phyloP scores from a whole-genome alignment of 2,888 invertebrate genomes.

The Agriopis marginaria region DNA sequence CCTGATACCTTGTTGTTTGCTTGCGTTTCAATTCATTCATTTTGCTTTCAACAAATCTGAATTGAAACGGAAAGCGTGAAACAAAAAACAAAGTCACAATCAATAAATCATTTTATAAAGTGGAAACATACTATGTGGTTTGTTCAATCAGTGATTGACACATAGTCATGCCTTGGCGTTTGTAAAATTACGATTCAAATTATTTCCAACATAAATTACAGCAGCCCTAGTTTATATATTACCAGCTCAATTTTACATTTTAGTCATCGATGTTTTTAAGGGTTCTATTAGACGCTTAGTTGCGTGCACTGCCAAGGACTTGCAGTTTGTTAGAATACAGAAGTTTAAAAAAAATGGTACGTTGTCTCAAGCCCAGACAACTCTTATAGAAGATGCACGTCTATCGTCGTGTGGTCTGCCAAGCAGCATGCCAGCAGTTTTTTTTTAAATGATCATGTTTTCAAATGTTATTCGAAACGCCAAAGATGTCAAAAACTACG shows the following conservation, averaged over 20 bases:
- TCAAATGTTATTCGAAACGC: too few relatives aligned
- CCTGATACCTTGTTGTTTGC: background rate
- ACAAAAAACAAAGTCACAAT: conserved; percentile 18
- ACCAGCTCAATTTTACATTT: too few relatives aligned
- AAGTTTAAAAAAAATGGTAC: background rate
- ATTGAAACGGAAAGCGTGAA: conserved; percentile 31
- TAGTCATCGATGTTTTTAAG: too few relatives aligned
- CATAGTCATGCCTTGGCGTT: background rate
- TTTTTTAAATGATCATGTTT: background rate
- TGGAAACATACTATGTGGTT: background rate
- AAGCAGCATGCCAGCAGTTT: background rate
- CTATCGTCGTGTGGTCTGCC: background rate
- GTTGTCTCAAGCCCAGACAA: background rate
- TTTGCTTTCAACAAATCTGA: conserved; percentile 17
- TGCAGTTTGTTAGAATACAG: background rate
- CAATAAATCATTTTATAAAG: background rate
- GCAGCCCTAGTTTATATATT: background rate
- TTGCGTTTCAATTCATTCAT: background rate
- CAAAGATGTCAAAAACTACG: too few relatives aligned
- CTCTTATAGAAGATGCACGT: background rate
- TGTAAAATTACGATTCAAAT: background rate
- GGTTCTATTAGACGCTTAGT: background rate
- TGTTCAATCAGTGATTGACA: background rate
- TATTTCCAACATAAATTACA: background rate
- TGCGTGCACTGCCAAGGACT: background rate